A percentile compares a stretch with the other conserved stretches of the same genome.
Conservation (phyloP, 2,113 vertebrate species). For the Sphyrna mokarran region DNA sequence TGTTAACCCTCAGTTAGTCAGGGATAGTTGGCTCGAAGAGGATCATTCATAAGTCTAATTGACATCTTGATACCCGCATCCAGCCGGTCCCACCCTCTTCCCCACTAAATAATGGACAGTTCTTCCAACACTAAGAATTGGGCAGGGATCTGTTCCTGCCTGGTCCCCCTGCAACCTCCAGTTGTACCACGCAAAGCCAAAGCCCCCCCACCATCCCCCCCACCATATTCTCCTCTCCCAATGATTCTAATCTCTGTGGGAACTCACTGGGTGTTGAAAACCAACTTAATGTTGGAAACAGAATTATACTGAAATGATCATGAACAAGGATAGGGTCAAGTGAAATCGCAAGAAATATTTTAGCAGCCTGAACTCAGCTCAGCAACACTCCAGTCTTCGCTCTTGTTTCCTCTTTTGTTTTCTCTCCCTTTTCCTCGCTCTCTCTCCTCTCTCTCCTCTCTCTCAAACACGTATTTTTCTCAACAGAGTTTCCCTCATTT, state of each 20-base stretch:
- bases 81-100: too few species aligned
- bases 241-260: too few species aligned
- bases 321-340: too few species aligned
- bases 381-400: neutral
- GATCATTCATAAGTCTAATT: too few species aligned
- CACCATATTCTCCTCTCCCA: too few species aligned
- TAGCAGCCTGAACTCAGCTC: neutral
- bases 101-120: neutral
- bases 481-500: neutral
- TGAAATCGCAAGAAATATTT: too few species aligned
- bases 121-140: neutral
- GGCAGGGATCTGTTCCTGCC: neutral
- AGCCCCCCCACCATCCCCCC: too few species aligned
- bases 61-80: too few species aligned
- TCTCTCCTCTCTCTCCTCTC: neutral
- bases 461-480: neutral
- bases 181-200: too few species aligned
- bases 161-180: too few species aligned
- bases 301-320: neutral
- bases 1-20: too few species aligned
- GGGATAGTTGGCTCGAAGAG: too few species aligned
- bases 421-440: neutral
- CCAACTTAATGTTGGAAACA: neutral
- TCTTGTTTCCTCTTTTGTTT: neutral
- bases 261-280: neutral